Conservation (phyloP, 2,888 invertebrate species). For the Balanococcus diminutus region DNA sequence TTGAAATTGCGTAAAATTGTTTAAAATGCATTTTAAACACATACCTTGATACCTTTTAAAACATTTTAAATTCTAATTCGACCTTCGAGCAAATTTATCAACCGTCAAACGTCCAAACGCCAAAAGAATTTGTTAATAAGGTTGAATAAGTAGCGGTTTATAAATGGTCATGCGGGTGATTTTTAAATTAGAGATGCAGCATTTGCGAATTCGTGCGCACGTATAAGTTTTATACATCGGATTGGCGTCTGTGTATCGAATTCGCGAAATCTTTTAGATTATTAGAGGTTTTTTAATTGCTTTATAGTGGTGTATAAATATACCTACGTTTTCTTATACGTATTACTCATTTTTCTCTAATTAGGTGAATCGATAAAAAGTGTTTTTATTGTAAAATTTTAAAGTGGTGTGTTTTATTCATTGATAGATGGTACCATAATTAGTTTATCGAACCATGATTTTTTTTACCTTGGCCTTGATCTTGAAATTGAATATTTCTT, state of each 20-base stretch:
- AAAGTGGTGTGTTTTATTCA: no score
- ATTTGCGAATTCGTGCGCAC: not conserved
- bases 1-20: not conserved
- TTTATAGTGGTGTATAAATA: not conserved
- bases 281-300: not conserved
- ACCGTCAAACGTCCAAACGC: not conserved
- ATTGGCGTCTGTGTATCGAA: not conserved
- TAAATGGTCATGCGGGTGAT: not conserved
- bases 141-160: not conserved
- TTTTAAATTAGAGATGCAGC: constrained; percentile 9
- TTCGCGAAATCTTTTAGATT: not conserved
- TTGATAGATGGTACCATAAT: no score
- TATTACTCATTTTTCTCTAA: no score
- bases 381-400: no score
- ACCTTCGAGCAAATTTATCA: not conserved
- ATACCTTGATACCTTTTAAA: not conserved
- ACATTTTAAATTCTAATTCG: not conserved
- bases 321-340: not conserved
- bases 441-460: not conserved
- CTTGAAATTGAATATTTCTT: not conserved
- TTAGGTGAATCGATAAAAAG: not conserved
- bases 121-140: not conserved
- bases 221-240: not conserved
- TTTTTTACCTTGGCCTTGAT: not conserved
- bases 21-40: constrained; percentile 15